Base-by-base conservation (phyloP, 2,113 vertebrate genomes). In the Oncorhynchus tshawytscha region DNA sequence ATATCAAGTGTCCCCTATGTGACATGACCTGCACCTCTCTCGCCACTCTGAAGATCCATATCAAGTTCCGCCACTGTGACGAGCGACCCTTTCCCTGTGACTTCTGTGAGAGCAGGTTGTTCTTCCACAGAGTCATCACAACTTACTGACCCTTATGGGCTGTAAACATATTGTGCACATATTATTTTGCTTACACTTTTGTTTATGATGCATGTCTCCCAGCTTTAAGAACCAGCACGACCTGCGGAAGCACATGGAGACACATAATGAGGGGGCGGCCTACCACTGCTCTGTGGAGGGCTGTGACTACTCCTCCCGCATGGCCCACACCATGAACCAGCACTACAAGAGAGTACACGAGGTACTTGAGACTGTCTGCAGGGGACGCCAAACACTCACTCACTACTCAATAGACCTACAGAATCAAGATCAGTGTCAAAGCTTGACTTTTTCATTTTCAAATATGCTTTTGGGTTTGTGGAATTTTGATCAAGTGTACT, bases 161-260 rank as follows among this genome's bases (percentile, higher is more conserved):
- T 6, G 65, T 67, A 27, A 12, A 24, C 70, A 49, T 22, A 15
- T 20, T 16, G 15, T 25, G 34, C n/a, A 3, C 7, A 13, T 73
- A 16, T 1, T 11, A 2, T 12, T n/a, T n/a, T 9, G 1, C 7
- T 20, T 68, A 9, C 34, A 0, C 5, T 7, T 5, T 25, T 24
- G 24, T 31, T 62, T 45, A 16, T 59, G 27, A 34, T 25, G 4
- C 80, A 5, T 60, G 82, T 79, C 75, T 72, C 67, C 73, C 77
- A 95, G 94, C 70, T 95, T 94, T 81, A 92, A 93, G 85, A 94
- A 94, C 0, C 70, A 88, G 73, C 92, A 84, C 2, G 93, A 95
- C 88, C 88, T 94, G 59, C 87, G 92, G 59, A 93, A 95, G 80
- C 94, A 89, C 85, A 92, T 92, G 66, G 93, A 93, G 82, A 92